Conservation (phyloP, 2,113 vertebrate species). For the Sakesphorus luctuosus region DNA sequence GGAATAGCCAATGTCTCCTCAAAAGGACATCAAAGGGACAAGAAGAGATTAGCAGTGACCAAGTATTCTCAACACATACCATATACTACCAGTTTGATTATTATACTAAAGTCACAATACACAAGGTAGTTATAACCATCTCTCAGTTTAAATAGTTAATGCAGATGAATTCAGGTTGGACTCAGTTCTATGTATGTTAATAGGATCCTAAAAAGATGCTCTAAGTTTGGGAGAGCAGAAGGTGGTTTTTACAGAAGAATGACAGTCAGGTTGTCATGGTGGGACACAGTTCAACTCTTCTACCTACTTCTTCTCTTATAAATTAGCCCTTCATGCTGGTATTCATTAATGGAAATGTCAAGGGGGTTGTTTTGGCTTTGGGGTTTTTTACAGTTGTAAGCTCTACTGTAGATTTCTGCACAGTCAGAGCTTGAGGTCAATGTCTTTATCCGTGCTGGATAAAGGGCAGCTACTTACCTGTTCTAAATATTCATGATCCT, state of each 20-base stretch:
- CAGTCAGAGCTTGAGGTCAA: background rate
- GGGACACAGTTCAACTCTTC: background rate
- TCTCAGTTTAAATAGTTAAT: background rate
- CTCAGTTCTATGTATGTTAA: background rate
- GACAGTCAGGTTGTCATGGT: background rate
- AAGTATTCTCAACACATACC: background rate
- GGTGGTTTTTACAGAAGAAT: background rate
- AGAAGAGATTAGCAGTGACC: background rate
- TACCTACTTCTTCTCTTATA: background rate
- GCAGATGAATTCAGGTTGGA: background rate
- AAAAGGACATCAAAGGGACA: background rate
- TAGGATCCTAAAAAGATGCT: background rate
- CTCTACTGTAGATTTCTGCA: background rate
- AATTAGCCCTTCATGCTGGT: background rate
- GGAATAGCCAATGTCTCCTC: background rate
- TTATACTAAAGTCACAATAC: background rate
- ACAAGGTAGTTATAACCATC: background rate
- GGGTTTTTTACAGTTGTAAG: background rate
- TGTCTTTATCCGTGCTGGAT: background rate
- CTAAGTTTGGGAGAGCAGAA: background rate
- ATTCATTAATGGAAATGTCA: background rate
- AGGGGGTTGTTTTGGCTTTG: background rate
- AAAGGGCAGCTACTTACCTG: background rate
- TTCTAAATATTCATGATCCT: background rate
- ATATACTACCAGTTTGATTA: background rate